phyloP scores from a whole-genome alignment of 2,797 vertebrate genomes.

The Coreius guichenoti region DNA sequence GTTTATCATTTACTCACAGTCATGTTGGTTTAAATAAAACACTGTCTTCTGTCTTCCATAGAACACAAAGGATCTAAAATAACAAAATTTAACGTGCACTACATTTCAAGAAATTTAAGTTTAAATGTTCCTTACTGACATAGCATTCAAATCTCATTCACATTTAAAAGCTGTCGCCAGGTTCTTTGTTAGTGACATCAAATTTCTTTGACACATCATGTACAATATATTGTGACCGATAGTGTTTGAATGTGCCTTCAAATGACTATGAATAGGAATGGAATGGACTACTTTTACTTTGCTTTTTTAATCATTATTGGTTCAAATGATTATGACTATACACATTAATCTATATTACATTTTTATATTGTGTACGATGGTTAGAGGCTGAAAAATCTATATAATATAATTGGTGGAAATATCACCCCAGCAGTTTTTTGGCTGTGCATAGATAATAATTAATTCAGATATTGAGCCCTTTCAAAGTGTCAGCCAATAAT shows the following conservation, averaged over 20 bases:
- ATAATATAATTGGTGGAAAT: neutral
- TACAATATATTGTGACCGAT: neutral
- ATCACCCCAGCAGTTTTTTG: neutral
- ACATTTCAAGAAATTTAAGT: neutral
- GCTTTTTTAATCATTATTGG: neutral
- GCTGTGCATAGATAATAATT: neutral
- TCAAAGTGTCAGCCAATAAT: neutral
- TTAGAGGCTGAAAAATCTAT: neutral
- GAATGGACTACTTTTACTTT: neutral
- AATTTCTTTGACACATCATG: neutral
- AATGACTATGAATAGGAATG: neutral
- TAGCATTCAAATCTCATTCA: neutral
- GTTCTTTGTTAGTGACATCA: neutral
- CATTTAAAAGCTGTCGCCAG: neutral
- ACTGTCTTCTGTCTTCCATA: neutral
- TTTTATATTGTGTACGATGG: neutral
- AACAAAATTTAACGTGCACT: neutral
- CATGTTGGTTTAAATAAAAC: neutral
- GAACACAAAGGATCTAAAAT: neutral
- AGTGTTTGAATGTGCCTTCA: neutral
- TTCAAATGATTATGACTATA: neutral
- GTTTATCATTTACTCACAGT: conserved; percentile 14
- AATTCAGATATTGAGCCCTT: neutral
- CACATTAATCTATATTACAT: neutral
- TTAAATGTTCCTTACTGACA: neutral